A percentile compares a stretch with the other conserved stretches of the same genome.
Evolutionary conservation across 2,797 vertebrate genomes (phyloP).

Genomic region (Heliangelus exortis): DNA sequence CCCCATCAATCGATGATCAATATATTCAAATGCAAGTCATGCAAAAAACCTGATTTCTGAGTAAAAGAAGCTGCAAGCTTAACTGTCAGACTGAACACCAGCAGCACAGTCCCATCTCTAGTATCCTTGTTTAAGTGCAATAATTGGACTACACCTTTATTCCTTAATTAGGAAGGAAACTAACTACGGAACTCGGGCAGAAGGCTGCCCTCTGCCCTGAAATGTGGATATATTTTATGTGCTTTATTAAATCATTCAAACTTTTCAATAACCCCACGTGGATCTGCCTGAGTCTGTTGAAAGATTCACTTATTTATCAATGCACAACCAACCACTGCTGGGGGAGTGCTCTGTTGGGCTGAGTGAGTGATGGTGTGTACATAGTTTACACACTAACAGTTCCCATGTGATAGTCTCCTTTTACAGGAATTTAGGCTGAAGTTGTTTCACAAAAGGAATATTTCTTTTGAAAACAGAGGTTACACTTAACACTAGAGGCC

Average conservation of each 20-base stretch:
- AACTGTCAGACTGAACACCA: not conserved
- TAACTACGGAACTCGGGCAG: fast-evolving
- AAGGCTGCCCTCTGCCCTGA: not conserved
- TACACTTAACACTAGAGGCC: not conserved
- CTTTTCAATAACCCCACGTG: not conserved
- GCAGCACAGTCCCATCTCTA: not conserved
- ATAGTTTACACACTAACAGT: not conserved
- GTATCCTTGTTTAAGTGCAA: not conserved
- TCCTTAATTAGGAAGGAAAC: not conserved
- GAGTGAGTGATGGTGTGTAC: fast-evolving
- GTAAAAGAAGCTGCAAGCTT: conserved; percentile 6
- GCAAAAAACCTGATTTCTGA: conserved; percentile 24
- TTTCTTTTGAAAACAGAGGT: not conserved
- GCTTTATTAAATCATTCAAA: not conserved
- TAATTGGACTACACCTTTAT: not conserved
- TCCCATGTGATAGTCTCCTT: not conserved
- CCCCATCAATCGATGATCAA: not conserved
- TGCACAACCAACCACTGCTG: not conserved
- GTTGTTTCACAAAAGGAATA: not conserved
- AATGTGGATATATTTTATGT: not conserved
- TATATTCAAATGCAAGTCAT: conserved; percentile 46
- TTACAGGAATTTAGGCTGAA: not conserved
- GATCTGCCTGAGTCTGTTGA: not conserved
- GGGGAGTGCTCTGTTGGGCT: fast-evolving
- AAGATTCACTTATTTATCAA: not conserved